Base-by-base conservation (phyloP, 2,797 vertebrate species). In the Acanthiza pusilla region DNA sequence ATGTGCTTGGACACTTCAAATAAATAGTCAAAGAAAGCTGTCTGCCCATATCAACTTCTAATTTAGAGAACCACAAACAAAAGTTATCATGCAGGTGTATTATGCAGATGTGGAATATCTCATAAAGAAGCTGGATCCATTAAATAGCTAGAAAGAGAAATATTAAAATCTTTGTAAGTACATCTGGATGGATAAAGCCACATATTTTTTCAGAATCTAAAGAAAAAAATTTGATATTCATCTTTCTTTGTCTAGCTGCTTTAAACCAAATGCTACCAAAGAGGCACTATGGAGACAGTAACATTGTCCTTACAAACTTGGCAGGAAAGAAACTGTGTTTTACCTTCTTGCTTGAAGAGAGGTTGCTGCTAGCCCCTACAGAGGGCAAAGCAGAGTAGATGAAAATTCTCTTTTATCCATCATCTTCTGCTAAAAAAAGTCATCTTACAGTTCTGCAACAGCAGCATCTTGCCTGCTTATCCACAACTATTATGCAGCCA, bases 1-100 rank as follows among this genome's bases (percentile, higher is more conserved):
- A 92, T 65, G 80, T 78, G 68, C 47, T 91, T 66, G 53, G 87
- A 93, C 80, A 71, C 91, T 92, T 83, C 27, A 60, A 88, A 94
- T 45, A 94, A 91, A 83, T 72, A 93, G 71, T 19, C 85, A 94
- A 88, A 93, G 83, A 92, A 97, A 96, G 58, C 75, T 74, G 74
- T 60, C 89, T 88, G 71, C 75, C 63, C 77, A 80, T 53, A 94
- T 71, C 32, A 72, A 85, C 67, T 88, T 91, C 72, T 93, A 48
- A 84, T 74, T 88, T 88, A 82, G 42, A 92, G 60, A 94, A 70
- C 36, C 54, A 74, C 57, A 91, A 72, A 45, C 57, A 84, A 84
- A 95, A 74, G 30, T 7, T 11, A 78, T 63, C 55, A 58, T 57
- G 66, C 43, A 73, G 65, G 80, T 94, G 58, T 65, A 81, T 85